These are phyloP conservation scores for Microlaimidae sp. DNA, from an alignment of 2,888 invertebrate species.

Conservation along the genomic window DNA sequence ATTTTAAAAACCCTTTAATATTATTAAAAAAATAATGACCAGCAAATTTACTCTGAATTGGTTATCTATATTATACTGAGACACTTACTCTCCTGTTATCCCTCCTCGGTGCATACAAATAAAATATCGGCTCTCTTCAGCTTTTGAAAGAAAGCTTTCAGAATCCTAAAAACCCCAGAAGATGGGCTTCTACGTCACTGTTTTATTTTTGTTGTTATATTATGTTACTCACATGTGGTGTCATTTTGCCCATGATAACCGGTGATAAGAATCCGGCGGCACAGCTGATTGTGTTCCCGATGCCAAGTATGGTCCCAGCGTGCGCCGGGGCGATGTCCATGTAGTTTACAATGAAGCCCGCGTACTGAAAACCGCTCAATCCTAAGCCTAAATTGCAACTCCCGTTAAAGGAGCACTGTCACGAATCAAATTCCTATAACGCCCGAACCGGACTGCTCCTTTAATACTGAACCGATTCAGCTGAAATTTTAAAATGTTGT, in stretches of 20 bases:
- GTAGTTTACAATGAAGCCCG: slow-evolving; percentile 25
- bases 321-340: slow-evolving; percentile 33
- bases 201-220: neutral
- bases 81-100: too few species aligned
- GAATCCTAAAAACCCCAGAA: slow-evolving; percentile 5
- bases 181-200: neutral
- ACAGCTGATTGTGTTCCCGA: slow-evolving; percentile 34
- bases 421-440: too few species aligned
- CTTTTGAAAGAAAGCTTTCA: neutral
- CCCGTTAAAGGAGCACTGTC: too few species aligned
- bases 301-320: slow-evolving; percentile 27
- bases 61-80: too few species aligned
- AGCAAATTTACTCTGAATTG: too few species aligned
- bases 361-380: slow-evolving; percentile 32
- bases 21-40: too few species aligned
- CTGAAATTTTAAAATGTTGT: too few species aligned
- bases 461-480: too few species aligned
- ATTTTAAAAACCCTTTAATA: too few species aligned
- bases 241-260: slow-evolving; percentile 25
- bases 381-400: slow-evolving; percentile 20
- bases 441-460: too few species aligned
- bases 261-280: slow-evolving; percentile 35
- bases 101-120: too few species aligned
- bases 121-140: neutral
- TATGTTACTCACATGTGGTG: slow-evolving; percentile 15